phyloP scores from a whole-genome alignment of 2,888 invertebrate genomes.

The Kuschelorhynchus macadamiae region DNA sequence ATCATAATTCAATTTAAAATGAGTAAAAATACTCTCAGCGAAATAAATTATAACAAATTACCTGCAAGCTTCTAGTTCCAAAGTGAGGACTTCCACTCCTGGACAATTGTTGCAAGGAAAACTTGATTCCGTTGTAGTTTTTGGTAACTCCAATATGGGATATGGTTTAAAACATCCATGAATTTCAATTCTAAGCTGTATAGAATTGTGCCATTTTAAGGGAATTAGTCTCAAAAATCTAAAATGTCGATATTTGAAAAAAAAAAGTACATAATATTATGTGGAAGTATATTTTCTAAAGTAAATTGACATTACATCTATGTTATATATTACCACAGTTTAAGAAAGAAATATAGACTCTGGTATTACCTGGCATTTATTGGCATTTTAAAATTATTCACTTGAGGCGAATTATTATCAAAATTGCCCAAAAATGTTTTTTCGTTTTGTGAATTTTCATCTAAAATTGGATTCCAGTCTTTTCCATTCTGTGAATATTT shows the following conservation, averaged over 20 bases:
- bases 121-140: constrained; percentile 44
- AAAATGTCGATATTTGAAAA: too few species aligned
- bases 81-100: constrained; percentile 65
- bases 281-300: too few species aligned
- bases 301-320: too few species aligned
- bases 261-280: too few species aligned
- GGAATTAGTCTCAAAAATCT: constrained; percentile 80
- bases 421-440: constrained; percentile 81
- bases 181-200: constrained; percentile 83
- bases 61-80: constrained; percentile 66
- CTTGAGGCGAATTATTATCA: constrained; percentile 74
- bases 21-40: too few species aligned
- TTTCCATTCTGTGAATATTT: constrained; percentile 80
- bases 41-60: too few species aligned
- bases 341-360: too few species aligned
- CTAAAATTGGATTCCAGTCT: constrained; percentile 80
- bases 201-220: constrained; percentile 78
- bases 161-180: constrained; percentile 85
- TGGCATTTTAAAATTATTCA: constrained; percentile 80
- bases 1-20: too few species aligned
- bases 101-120: constrained; percentile 73
- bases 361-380: constrained; percentile 75
- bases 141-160: constrained; percentile 54
- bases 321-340: too few species aligned
- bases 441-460: constrained; percentile 70